Evolutionary conservation across 2,113 vertebrate genomes (phyloP), one percentile per base, ranked within the genome.

Genomic region (Sclerurus mexicanus): DNA sequence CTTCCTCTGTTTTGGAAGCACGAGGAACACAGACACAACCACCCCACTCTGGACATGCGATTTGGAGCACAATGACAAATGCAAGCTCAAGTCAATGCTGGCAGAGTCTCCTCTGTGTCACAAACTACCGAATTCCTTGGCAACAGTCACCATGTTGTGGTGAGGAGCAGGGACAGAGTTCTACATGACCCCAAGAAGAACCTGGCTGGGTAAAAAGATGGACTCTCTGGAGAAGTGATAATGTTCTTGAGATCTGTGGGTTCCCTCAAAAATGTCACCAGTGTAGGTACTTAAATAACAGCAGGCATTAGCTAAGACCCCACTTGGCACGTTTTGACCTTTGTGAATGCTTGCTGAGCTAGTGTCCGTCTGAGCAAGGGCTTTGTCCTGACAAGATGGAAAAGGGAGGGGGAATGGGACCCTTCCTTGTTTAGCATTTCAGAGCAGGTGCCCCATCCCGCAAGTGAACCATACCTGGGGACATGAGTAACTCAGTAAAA

Each of bases 1-100:
- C 56, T 92, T 96, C 72, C 27, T 93, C 83, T 84, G 56, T 64
- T 94, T 91, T 82, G 78, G 55, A 78, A 94, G 77, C 62, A 75
- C 17, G n/a, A 81, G 40, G 62, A 91, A 68, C 0, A 0, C 73
- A 89, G 56, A 75, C 35, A 39, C n/a, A 75, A 6, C 12, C 68
- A 53, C 80, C 47, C 37, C 52, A 16, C 62, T 68, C 66, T 87
- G 53, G 28, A 20, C 4, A 2, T 56, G 67, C 59, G 52, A 73
- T 92, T 86, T 90, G 83, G 67, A 88, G 39, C 37, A 89, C 87
- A 95, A 87, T 22, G 15, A 78, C 3, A 4, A 94, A 76, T 7
- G 22, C 33, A 91, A 82, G 42, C 74, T 40, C 3, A 3, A 64
- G 35, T 40, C 66, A 86, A 27, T 6, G 7, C 52, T 95, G 58